Base-by-base conservation (phyloP, 2,113 vertebrate genomes). In the Excalfactoria chinensis region DNA sequence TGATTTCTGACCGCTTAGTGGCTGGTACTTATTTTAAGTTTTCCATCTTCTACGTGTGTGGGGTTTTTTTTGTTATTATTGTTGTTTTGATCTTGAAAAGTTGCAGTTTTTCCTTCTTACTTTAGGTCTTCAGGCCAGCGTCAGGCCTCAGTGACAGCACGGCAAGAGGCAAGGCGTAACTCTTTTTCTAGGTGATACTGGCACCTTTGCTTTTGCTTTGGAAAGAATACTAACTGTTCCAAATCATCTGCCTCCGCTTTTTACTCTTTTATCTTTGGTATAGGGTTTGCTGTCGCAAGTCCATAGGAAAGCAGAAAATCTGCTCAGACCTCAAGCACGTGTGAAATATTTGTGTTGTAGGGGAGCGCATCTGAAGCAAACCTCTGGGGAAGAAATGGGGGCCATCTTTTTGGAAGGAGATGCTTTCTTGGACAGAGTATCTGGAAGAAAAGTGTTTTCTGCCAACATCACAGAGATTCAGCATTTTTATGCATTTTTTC, bases 21-120 rank as follows among this genome's bases (percentile, higher is more conserved):
- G 34, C 84, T 93, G 93, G 81, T 84, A 85, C 81, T 89, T 92
- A 49, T 13, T 93, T 93, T 28, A 60, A 78, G 41, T 88, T 85
- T 86, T 88, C 11, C 30, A 59, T 70, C 37, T 82, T 64, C 19
- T 41, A 12, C 1, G 0, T 43, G 28, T 17, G 25, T 15, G 4
- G 26, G 8, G 4, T 26, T 32, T 19, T 10, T 6, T 5, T 22
- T 44, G 43, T 44, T 48, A 6, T 49, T 49, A 22, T 25, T 26
- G 25, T 28, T 21, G 6, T 30, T 37, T 37, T 21, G 28, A 35
- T 48, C 28, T 20, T 34, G 4, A 1, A 30, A 88, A 84, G 13
- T 14, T 88, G 6, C 32, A 30, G 2, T 6, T 44, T 67, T 90
- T 84, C 17, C 19, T 76, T 6, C 6, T 9, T 73, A 15, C 25